Evolutionary conservation across 2,797 vertebrate genomes (phyloP), one percentile per base, ranked within the genome.

Genomic region (Ambastaia sidthimunki): DNA sequence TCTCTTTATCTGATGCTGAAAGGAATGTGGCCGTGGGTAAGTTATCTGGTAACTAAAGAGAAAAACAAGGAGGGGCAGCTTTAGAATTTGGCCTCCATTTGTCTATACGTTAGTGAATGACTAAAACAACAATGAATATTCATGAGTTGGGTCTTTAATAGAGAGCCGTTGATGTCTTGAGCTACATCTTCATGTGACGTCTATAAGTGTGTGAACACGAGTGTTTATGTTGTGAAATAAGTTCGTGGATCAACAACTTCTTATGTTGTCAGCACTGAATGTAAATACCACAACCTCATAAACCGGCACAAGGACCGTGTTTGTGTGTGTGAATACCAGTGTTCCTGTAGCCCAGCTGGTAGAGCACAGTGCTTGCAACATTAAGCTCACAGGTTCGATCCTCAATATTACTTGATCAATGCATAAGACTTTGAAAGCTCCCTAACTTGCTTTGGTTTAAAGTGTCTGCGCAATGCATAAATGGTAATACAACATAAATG

Each of bases 91-190:
- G 65, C 25, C 19, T 80, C 78, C 66, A 13, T 28, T 78, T 74
- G 80, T 81, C 18, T 62, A 67, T 21, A 83, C 73, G 87, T 82
- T 91, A 82, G 81, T 80, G 21, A 28, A 83, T 86, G 89, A 91
- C 91, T 91, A 89, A 86, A 89, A 88, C 89, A 89, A 85, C 82
- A 84, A 92, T 93, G 89, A 92, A 94, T 93, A 93, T 93, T 89
- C 89, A 93, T 92, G 90, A 91, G 88, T 80, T 89, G 87, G 84
- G 80, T 87, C 88, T 78, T 60, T 21, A 86, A 80, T 83, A 82
- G 78, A 68, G 60, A 85, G 81, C 68, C 87, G 91, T 91, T 91
- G 90, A 93, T 89, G 88, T 83, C 85, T 75, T 78, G 65, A 80
- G 4, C 77, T 89, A 76, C 79, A 78, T 90, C 83, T 92, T 82